Evolutionary conservation across 2,113 vertebrate species (phyloP).

Genomic region (Cephalopterus ornatus): DNA sequence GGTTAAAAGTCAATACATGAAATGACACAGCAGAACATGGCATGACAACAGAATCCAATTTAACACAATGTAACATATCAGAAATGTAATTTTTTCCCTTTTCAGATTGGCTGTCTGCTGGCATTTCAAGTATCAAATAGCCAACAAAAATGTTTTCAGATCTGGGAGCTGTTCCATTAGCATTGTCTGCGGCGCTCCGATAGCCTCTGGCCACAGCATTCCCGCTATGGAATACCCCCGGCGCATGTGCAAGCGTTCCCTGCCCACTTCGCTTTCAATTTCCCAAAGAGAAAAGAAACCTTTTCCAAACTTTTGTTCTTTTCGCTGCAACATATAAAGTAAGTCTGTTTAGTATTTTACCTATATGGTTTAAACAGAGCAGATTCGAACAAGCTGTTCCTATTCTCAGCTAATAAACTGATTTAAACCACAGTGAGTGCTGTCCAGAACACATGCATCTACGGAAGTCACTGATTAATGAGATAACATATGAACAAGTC

Average conservation of each 20-base stretch:
- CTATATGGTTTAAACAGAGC: not conserved
- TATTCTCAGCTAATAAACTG: not conserved
- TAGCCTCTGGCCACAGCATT: not conserved
- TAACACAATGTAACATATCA: slow-evolving; percentile 53
- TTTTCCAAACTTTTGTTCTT: not conserved
- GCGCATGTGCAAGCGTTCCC: not conserved
- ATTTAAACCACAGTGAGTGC: not conserved
- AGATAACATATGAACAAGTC: slow-evolving; percentile 53
- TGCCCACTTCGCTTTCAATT: not conserved
- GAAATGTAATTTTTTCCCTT: slow-evolving; percentile 55
- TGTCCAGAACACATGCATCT: not conserved
- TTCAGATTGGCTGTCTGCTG: slow-evolving; percentile 53
- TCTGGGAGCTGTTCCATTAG: slow-evolving; percentile 42
- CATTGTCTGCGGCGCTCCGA: not conserved
- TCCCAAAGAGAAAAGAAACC: not conserved
- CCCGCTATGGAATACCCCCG: not conserved
- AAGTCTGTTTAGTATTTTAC: not conserved
- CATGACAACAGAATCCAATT: slow-evolving; percentile 58
- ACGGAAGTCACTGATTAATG: slow-evolving; percentile 36
- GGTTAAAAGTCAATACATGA: slow-evolving; percentile 47
- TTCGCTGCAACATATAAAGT: not conserved
- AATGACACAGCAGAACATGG: slow-evolving; percentile 57
- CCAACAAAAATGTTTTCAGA: slow-evolving; percentile 47
- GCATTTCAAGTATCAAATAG: slow-evolving; percentile 48
- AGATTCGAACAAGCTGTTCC: not conserved